A percentile compares a stretch with the other conserved stretches of the same genome.
Conservation (phyloP, 2,888 invertebrate species). For the Diabrotica balteata region DNA sequence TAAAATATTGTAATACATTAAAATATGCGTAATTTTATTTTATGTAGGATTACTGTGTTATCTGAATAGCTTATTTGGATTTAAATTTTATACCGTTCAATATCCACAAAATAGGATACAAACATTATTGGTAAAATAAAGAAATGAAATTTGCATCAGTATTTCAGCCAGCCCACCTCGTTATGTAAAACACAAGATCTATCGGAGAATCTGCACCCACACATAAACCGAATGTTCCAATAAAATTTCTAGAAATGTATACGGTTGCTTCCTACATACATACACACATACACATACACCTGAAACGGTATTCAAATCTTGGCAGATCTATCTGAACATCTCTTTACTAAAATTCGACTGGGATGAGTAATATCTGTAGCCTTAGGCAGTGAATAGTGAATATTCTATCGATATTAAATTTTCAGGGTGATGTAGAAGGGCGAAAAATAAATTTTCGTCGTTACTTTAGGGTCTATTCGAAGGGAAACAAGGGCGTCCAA, state of each 20-base stretch:
- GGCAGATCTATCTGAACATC: conserved; percentile 14
- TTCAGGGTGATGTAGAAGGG: conserved; percentile 28
- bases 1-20: too few species aligned
- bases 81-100: too few species aligned
- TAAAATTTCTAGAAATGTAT: background rate
- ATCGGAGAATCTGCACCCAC: background rate
- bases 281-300: conserved; percentile 1
- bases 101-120: too few species aligned
- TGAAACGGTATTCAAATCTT: conserved; percentile 23
- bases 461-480: conserved; percentile 18
- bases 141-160: too few species aligned
- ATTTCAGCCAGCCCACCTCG: too few species aligned
- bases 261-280: background rate
- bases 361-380: conserved; percentile 27
- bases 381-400: conserved; percentile 23
- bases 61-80: too few species aligned
- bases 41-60: too few species aligned
- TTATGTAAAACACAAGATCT: too few species aligned
- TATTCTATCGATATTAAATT: conserved; percentile 35
- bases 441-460: conserved; percentile 26
- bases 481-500: conserved; percentile 7
- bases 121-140: too few species aligned
- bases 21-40: too few species aligned
- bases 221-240: conserved; percentile 2
- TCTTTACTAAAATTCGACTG: conserved; percentile 17